Percentiles rank a stretch among this genome's conserved stretches.
phyloP scores from a whole-genome alignment of 1,140 invertebrate species.

The Leguminivora glycinivorella region DNA sequence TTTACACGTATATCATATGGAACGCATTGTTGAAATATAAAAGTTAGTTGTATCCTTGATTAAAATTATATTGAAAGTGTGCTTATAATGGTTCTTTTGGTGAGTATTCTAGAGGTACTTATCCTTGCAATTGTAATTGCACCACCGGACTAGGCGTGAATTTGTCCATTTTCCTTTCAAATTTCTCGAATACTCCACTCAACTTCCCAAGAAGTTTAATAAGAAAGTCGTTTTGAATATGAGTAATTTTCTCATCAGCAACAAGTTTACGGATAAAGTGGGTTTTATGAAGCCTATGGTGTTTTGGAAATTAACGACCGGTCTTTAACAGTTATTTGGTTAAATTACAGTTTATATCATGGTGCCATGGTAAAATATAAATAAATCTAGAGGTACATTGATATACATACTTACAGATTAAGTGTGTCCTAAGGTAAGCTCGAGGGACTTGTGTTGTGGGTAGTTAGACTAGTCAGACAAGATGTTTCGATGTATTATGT shows the following conservation, averaged over 20 bases:
- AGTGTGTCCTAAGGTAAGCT: no score
- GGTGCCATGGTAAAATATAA: not conserved
- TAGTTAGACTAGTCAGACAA: no score
- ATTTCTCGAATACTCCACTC: constrained; percentile 47
- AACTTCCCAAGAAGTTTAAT: constrained; percentile 29
- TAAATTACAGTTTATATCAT: no score
- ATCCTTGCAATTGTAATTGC: not conserved
- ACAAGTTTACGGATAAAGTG: constrained; percentile 8
- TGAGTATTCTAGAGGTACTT: not conserved
- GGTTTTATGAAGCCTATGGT: constrained; percentile 21
- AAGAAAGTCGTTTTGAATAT: constrained; percentile 23
- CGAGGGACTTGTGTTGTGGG: no score
- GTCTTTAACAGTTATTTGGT: no score
- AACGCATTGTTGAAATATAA: no score
- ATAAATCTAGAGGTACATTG: no score
- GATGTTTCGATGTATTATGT: no score
- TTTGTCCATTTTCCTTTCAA: constrained; percentile 53
- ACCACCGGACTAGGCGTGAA: constrained; percentile 46
- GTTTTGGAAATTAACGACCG: constrained; percentile 6
- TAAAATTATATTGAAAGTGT: not conserved
- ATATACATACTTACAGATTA: no score
- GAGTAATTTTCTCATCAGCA: constrained; percentile 23
- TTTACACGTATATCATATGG: no score
- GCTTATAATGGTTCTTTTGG: constrained; percentile 33
- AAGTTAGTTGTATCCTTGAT: no score